phyloP scores from a whole-genome alignment of 2,113 vertebrate genomes.

The Lampris incognitus region DNA sequence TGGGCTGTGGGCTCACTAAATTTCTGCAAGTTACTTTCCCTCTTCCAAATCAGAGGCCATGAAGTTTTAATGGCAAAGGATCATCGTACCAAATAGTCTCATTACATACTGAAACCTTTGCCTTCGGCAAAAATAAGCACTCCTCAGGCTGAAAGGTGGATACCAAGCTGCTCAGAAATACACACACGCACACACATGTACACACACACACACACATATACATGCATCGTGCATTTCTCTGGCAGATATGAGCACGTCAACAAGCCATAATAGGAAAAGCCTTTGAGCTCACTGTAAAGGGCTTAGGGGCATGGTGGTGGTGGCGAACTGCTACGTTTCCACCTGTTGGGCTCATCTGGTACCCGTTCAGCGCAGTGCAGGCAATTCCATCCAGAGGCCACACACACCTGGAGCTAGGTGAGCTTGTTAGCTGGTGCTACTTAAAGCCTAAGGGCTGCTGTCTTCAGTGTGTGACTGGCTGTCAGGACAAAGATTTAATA shows the following conservation, averaged over 20 bases:
- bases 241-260: not conserved
- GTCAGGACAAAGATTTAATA: no score
- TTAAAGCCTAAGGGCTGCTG: not conserved
- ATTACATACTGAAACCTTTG: slow-evolving; percentile 61
- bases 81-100: slow-evolving; percentile 68
- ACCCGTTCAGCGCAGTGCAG: not conserved
- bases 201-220: not conserved
- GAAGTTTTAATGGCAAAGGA: slow-evolving; percentile 66
- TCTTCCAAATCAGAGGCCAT: slow-evolving; percentile 58
- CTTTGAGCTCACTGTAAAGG: not conserved
- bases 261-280: not conserved
- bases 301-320: not conserved
- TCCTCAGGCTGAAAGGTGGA: slow-evolving; percentile 12
- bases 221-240: not conserved
- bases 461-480: no score
- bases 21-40: slow-evolving; percentile 70
- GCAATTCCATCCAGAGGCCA: not conserved
- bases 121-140: slow-evolving; percentile 26
- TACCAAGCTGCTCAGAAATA: not conserved
- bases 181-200: not conserved
- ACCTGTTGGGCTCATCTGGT: not conserved
- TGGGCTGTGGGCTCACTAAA: slow-evolving; percentile 46
- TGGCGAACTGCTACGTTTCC: not conserved
- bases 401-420: not conserved
- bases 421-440: not conserved